Evolutionary conservation across 2,888 invertebrate genomes (phyloP), one percentile per base, ranked within the genome.

Genomic region (Hartigia nigra): DNA sequence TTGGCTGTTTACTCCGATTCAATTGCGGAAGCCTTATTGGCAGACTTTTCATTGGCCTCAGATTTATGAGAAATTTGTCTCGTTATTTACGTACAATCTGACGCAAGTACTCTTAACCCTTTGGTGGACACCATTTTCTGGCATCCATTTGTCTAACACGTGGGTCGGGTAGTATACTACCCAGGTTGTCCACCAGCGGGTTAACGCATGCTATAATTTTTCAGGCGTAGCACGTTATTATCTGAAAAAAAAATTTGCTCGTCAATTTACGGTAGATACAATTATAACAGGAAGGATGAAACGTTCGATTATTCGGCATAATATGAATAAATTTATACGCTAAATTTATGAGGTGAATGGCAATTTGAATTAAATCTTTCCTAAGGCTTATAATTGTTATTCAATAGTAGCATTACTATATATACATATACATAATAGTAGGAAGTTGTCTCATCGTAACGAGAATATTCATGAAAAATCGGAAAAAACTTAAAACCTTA

Each of bases 401-500:
- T 55, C 55, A 23, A 55, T 9, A 23, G 9, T 23, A n/a, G n/a
- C n/a, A n/a, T n/a, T n/a, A n/a, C n/a, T n/a, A n/a, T n/a, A n/a
- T n/a, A n/a, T n/a, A n/a, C n/a, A n/a, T n/a, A n/a, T n/a, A n/a
- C n/a, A n/a, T 55, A 55, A 9, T 55, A 55, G 9, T 55, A 23
- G 23, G 9, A 55, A 55, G 9, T 55, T 55, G 55, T 14, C 23
- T 0, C 5, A 55, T 23, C 23, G 55, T 9, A 23, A 55, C 9
- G 23, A 0, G 14, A 55, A 55, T 23, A 23, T 23, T 55, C 23
- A 9, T 5, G 4, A 2, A 55, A 55, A 23, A 9, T 55, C 9
- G 23, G 23, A 9, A 9, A 55, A 55, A 23, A 23, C 5, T 5
- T 55, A 55, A 55, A 55, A 80, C 84, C 83, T 84, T 83, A 80